These are phyloP conservation scores for Melipona bicolor DNA, from an alignment of 2,888 invertebrate genomes.

Conservation along the genomic window DNA sequence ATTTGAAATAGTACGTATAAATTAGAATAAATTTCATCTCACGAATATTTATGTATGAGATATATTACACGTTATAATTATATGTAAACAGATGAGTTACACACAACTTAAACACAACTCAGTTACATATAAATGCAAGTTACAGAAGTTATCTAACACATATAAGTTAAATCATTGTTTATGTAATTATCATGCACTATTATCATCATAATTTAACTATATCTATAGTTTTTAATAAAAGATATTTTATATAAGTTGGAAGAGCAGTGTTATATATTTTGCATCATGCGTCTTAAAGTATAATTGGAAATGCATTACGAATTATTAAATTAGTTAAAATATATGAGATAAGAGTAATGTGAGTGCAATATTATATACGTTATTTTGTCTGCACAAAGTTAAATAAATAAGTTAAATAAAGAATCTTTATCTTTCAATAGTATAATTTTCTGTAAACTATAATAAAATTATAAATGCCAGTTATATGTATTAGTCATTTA, in stretches of 20 bases:
- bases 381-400: conserved; percentile 29
- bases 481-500: neutral
- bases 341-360: neutral
- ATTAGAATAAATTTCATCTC: conserved; percentile 43
- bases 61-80: conserved; percentile 15
- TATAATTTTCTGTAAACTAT: neutral
- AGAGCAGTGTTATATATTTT: conserved; percentile 1
- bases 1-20: conserved; percentile 44
- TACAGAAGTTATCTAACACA: no score
- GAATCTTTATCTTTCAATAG: neutral
- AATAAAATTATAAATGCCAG: neutral
- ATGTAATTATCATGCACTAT: conserved; percentile 47
- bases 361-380: conserved; percentile 9
- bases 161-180: conserved; percentile 43
- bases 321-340: conserved; percentile 16
- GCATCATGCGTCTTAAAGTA: neutral
- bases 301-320: conserved; percentile 19
- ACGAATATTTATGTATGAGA: conserved; percentile 17
- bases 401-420: conserved; percentile 28
- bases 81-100: neutral
- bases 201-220: conserved; percentile 40
- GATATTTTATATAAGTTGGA: conserved; percentile 28
- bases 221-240: conserved; percentile 44
- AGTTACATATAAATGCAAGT: no score
- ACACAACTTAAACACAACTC: no score